These are phyloP conservation scores for Indicator indicator DNA, from an alignment of 2,113 vertebrate species.

Conservation along the genomic window DNA sequence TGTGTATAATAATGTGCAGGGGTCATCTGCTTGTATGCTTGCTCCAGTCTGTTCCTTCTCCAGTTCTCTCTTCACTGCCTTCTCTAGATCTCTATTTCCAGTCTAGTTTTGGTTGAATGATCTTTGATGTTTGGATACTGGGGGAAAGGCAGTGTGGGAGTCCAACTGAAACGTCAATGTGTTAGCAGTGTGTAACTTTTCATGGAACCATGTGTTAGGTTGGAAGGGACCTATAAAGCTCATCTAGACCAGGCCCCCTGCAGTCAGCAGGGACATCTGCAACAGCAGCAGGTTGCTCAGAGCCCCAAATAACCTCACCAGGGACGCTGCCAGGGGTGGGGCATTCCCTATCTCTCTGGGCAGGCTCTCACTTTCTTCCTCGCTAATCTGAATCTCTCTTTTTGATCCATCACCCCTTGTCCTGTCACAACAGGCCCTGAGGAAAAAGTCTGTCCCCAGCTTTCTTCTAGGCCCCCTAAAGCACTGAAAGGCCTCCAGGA, in stretches of 20 bases:
- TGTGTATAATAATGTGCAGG: fast-evolving
- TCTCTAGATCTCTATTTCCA: not conserved
- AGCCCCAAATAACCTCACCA: not conserved
- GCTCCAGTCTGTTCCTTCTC: not conserved
- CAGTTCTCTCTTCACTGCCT: not conserved
- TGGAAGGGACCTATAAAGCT: not conserved
- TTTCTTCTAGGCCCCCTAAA: too few relatives aligned
- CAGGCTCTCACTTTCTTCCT: too few relatives aligned
- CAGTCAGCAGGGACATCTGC: too few relatives aligned
- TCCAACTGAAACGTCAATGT: not conserved
- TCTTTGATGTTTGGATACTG: fast-evolving
- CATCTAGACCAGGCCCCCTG: not conserved
- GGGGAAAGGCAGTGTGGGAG: not conserved
- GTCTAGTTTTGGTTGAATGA: not conserved
- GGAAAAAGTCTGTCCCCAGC: too few relatives aligned
- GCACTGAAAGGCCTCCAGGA: too few relatives aligned
- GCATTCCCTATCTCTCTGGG: too few relatives aligned
- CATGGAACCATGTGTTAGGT: not conserved
- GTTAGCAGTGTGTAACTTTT: not conserved
- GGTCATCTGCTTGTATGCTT: not conserved
- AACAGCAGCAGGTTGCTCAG: not conserved
- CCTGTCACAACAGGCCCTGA: too few relatives aligned
- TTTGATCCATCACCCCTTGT: too few relatives aligned
- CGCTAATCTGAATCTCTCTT: too few relatives aligned
- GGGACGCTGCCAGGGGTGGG: not conserved